Evolutionary conservation across 2,888 invertebrate genomes (phyloP), one percentile per base, ranked within the genome.

Genomic region (Sarcophaga variegata): DNA sequence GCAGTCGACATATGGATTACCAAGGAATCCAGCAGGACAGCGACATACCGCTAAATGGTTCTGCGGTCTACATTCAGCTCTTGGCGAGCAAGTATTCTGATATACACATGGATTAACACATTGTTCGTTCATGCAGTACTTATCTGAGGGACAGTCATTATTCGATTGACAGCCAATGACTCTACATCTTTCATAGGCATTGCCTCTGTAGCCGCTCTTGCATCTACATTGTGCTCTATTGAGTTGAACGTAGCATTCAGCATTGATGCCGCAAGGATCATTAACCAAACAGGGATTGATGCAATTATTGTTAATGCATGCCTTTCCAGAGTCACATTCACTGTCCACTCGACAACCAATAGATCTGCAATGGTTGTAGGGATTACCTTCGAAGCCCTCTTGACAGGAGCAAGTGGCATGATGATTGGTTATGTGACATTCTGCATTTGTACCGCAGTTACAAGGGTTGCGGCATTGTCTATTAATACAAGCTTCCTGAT

Each of bases 401-500:
- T 95, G 95, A 92, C 98, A 98, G 4, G 97, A 96, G 92, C 98
- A 98, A 60, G 97, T 95, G 2, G 98, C 97, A 86, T 97, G 95
- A 92, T 98, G 98, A 90, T 97, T 96, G 87, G 95, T 95, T 8
- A 98, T 96, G 88, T 95, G 95, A 91, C 98, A 98, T 89, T 96
- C 95, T 62, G 97, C 96, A 90, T 98, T 96, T 62, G 95, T 95
- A 76, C 98, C 98, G 92, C 98, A 98, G 91, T 96, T 96, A 92
- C 98, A 98, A 17, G 98, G 97, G 90, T 97, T 96, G 89, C 97
- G 95, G 91, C 98, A 98, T 89, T 97, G 95, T 90, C 97, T 95
- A 91, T 98, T 97, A 64, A 98, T 95, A 91, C 98, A 98, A 12
- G 97, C 96, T 92, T 98, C 97, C 88, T 95, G 95, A 71, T 95